Evolutionary conservation across 2,113 vertebrate species (phyloP), one percentile per base, ranked within the genome.

Genomic region (Pseudopipra pipra): DNA sequence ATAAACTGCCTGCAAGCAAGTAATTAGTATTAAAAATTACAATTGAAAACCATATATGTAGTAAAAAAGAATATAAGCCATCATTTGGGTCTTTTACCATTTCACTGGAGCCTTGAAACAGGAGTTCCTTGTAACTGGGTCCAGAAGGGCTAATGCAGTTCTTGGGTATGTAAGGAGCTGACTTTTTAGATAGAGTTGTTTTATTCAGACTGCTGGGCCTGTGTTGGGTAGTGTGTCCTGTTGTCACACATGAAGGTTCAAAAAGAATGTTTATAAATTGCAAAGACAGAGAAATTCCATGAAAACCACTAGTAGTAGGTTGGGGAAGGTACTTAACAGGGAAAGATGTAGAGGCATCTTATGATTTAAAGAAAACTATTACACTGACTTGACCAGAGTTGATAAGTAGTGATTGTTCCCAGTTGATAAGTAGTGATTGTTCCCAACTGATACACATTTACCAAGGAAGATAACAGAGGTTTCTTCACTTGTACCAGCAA

Each of bases 221-320:
- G 5, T 72, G 6, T 12, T 72, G 58, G 22, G 33, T 44, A 11
- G 2, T 1, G 21, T 81, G 55, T 79, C n/a, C 46, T 30, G 8
- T 58, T 49, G 54, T 51, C 35, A 10, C 27, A 54, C 11, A 0
- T 2, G 24, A 19, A 6, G 61, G 12, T 30, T 70, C 37, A 8
- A 28, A 10, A 55, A 55, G 27, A 44, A 19, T 8, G 12, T 44
- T 79, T 35, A 14, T 62, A 37, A 52, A 52, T 27, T 33, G 59
- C 25, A 62, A 33, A 65, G 10, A 71, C 44, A 63, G 37, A 71
- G 31, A 59, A 72, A 11, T 28, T 54, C 43, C 28, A 3, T 5
- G 33, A 20, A 12, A 68, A 13, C 28, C 4, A 24, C 4, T n/a
- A 13, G 24, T n/a, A 13, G 24, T 3, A 28, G 39, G 4, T 1